These are phyloP conservation scores for Chamaetylas fuelleborni DNA, from an alignment of 2,113 vertebrate genomes.

Conservation along the genomic window DNA sequence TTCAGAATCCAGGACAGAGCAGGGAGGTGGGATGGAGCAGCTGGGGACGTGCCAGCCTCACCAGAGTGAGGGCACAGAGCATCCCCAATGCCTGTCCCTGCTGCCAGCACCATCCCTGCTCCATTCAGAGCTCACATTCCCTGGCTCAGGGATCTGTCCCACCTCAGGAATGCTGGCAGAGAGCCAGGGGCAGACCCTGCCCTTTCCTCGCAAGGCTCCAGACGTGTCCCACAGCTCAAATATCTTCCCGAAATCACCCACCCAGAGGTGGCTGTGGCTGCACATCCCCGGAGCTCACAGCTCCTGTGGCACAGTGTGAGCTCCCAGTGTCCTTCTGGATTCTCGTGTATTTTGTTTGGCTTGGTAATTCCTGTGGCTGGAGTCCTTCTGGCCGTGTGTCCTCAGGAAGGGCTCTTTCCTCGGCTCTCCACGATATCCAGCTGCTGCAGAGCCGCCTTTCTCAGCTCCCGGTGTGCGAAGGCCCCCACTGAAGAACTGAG, in stretches of 20 bases:
- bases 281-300: background rate
- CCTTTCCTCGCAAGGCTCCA: rapidly evolving
- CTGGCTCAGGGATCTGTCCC: background rate
- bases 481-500: background rate
- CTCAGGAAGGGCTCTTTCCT: background rate
- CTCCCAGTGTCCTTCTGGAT: rapidly evolving
- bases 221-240: background rate
- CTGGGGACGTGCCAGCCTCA: background rate
- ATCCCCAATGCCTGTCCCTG: background rate
- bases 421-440: rapidly evolving
- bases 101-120: background rate
- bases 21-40: background rate
- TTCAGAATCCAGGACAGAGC: background rate
- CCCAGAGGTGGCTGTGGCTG: background rate
- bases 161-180: background rate
- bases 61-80: background rate
- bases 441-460: background rate
- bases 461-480: background rate
- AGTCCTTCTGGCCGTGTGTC: background rate
- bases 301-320: background rate
- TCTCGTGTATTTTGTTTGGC: background rate
- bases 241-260: background rate
- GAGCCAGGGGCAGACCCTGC: background rate
- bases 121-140: background rate
- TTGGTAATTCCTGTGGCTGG: background rate